Conservation (phyloP, 1,140 invertebrate species). For the Diabrotica undecimpunctata region DNA sequence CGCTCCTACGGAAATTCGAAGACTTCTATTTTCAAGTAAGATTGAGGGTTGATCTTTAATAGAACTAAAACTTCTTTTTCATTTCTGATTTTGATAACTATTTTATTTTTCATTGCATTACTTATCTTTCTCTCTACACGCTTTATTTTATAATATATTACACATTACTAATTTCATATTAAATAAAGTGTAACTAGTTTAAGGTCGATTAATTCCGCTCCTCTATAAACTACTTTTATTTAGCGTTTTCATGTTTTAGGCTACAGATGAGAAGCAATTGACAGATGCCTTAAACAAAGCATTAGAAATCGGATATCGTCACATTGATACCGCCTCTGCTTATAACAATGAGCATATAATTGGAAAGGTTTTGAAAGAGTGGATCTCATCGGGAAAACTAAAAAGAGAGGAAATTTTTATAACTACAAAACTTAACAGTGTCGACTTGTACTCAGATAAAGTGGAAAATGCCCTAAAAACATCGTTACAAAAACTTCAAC, state of each 20-base stretch:
- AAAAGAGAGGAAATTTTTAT: slow-evolving; percentile 76
- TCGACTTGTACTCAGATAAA: slow-evolving; percentile 51
- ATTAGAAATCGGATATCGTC: slow-evolving; percentile 63
- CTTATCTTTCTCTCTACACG: too few species aligned
- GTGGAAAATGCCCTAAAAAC: slow-evolving; percentile 55
- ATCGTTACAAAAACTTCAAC: slow-evolving; percentile 65
- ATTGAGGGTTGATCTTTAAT: too few species aligned
- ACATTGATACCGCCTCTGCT: slow-evolving; percentile 67
- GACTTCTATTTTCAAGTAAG: too few species aligned
- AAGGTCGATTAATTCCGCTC: too few species aligned
- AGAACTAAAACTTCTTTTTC: too few species aligned
- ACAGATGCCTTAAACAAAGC: slow-evolving; percentile 64
- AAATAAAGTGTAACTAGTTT: too few species aligned
- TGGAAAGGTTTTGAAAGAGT: slow-evolving; percentile 68
- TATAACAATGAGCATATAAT: slow-evolving; percentile 78
- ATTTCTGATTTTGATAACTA: too few species aligned
- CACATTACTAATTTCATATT: too few species aligned
- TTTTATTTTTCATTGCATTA: too few species aligned
- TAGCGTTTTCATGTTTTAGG: neutral
- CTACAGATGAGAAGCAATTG: slow-evolving; percentile 57
- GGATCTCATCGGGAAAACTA: slow-evolving; percentile 65
- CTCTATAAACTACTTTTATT: too few species aligned
- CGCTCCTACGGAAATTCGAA: too few species aligned
- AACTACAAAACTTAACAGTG: slow-evolving; percentile 67
- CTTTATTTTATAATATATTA: too few species aligned